phyloP scores from a whole-genome alignment of 2,888 invertebrate species.

The Cyrtodaria siliqua region DNA sequence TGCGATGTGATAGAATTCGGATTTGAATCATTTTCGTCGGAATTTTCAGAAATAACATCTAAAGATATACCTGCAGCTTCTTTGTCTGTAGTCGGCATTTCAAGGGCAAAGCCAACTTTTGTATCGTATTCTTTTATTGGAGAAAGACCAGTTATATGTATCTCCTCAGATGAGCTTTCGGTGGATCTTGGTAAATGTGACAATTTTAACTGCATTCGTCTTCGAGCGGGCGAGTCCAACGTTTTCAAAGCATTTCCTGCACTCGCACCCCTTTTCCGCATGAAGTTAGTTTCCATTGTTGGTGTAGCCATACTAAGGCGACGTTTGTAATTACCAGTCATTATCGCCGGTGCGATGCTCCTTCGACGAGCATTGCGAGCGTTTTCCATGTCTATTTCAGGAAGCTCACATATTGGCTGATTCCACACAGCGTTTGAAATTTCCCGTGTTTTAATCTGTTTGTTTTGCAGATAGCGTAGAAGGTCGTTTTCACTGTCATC shows the following conservation, averaged over 20 bases:
- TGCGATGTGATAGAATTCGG: too few species aligned
- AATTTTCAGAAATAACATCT: slow-evolving; percentile 6
- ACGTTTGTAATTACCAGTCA: slow-evolving; percentile 65
- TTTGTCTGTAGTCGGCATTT: slow-evolving; percentile 5
- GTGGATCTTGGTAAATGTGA: slow-evolving; percentile 28
- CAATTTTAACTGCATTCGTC: slow-evolving; percentile 36
- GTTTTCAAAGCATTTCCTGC: slow-evolving; percentile 49
- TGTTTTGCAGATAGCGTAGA: slow-evolving; percentile 67
- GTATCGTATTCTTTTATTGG: not conserved
- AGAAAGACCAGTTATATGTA: not conserved
- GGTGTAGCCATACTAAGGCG: slow-evolving; percentile 64
- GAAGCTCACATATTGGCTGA: slow-evolving; percentile 19
- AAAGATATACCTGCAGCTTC: slow-evolving; percentile 3
- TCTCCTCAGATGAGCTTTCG: slow-evolving; percentile 1
- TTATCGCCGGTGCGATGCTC: slow-evolving; percentile 49
- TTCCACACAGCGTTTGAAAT: slow-evolving; percentile 59
- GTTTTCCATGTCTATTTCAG: slow-evolving; percentile 2
- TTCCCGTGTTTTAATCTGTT: slow-evolving; percentile 66
- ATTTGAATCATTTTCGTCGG: not conserved
- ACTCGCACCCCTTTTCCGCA: slow-evolving; percentile 48
- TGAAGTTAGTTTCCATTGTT: slow-evolving; percentile 33
- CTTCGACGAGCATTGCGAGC: slow-evolving; percentile 21
- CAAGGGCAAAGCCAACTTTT: not conserved
- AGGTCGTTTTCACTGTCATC: slow-evolving; percentile 68
- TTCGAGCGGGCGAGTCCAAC: slow-evolving; percentile 51